phyloP scores from a whole-genome alignment of 2,888 invertebrate genomes.

The Pseudeuparius sepicola region DNA sequence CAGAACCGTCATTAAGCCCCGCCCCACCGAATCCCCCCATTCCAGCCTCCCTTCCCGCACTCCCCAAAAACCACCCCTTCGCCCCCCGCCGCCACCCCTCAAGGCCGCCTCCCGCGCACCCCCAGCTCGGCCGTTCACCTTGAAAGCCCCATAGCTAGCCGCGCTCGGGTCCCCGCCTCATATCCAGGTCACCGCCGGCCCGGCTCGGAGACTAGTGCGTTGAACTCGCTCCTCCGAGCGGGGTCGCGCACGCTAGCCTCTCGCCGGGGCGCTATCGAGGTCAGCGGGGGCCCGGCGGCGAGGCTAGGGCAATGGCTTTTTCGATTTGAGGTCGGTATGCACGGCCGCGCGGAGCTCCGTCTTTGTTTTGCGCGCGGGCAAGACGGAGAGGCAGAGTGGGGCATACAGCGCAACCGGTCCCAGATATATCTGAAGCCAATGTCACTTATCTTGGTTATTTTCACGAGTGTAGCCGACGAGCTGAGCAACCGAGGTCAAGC shows the following conservation, averaged over 20 bases:
- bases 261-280: conserved; percentile 32
- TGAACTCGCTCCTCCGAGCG: conserved; percentile 29
- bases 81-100: too few relatives aligned
- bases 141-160: conserved; percentile 26
- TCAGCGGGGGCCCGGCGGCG: conserved; percentile 29
- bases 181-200: conserved; percentile 31
- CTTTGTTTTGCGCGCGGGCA: conserved; percentile 10
- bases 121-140: conserved; percentile 36
- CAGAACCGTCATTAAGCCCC: too few relatives aligned
- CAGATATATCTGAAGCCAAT: background rate
- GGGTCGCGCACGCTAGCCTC: conserved; percentile 29
- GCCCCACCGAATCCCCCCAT: too few relatives aligned
- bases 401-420: conserved; percentile 1
- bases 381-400: background rate
- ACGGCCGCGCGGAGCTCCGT: conserved; percentile 17
- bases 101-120: too few relatives aligned
- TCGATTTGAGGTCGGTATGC: conserved; percentile 38
- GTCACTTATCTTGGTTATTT: conserved; percentile 10
- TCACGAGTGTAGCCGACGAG: too few relatives aligned
- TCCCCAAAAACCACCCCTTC: too few relatives aligned
- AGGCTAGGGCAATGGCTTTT: conserved; percentile 39
- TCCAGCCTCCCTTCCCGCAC: too few relatives aligned
- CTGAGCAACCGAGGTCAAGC: too few relatives aligned
- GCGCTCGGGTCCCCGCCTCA: conserved; percentile 14
- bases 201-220: conserved; percentile 31